Evolutionary conservation across 2,113 vertebrate genomes (phyloP), one percentile per base, ranked within the genome.

Genomic region (Anas platyrhynchos): DNA sequence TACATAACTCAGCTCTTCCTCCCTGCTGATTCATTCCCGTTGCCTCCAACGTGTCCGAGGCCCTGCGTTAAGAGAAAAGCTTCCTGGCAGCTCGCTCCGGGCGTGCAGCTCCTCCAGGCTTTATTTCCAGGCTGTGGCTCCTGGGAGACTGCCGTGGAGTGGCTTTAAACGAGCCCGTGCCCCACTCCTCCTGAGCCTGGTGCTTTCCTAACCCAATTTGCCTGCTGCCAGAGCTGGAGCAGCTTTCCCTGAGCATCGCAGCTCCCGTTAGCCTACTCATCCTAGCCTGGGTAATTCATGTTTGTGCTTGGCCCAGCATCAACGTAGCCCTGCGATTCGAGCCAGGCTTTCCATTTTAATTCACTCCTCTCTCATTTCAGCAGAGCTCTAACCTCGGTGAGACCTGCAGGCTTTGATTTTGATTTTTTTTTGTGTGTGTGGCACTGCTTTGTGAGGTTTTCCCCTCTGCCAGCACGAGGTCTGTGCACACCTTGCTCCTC

Each of bases 11-110:
- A 0, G 73, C 83, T 83, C 32, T 48, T 79, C 29, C 41, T 31
- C 83, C 32, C 3, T 94, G 95, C 94, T 95, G 93, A 91, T 87
- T 97, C 95, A 87, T 82, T 52, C 69, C 63, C 0, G 0, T 65
- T 25, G 55, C 59, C 34, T 81, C 61, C 2, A 0, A 25, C 25
- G 72, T 76, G 72, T 58, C 36, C 1, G 6, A 65, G 82, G 48
- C 74, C 7, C 0, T 26, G 27, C 0, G 16, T 46, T 27, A 68
- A 22, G 54, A 73, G 12, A 31, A 13, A 31, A 9, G 21, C 52
- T 94, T 72, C 25, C 34, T 71, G 83, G 44, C 78, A 71, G 86
- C 91, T 78, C 2, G 0, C 38, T 25, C 73, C 58, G n/a, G 26
- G 34, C 20, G 9, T 36, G 21, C 65, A 46, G 62, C 74, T 87